These are phyloP conservation scores for Hypsibius dujardini DNA, from an alignment of 1,140 invertebrate genomes.

Conservation along the genomic window DNA sequence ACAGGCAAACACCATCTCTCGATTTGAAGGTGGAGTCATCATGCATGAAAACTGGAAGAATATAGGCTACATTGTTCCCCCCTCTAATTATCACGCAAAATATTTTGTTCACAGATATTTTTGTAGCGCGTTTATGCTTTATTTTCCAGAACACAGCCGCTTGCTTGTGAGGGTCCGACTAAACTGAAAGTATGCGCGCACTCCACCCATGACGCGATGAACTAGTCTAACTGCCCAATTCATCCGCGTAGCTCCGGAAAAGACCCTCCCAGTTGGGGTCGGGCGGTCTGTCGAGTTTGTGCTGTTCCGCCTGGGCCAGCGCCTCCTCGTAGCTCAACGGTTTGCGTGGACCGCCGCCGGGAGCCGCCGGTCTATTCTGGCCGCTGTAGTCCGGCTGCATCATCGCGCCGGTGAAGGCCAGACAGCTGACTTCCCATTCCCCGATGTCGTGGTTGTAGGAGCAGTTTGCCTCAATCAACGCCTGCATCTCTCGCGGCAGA, in stretches of 20 bases:
- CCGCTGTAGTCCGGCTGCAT: slow-evolving; percentile 50
- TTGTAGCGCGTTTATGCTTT: too few relatives aligned
- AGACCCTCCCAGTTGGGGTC: not conserved
- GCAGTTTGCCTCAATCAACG: slow-evolving; percentile 74
- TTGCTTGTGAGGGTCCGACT: too few relatives aligned
- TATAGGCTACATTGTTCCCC: too few relatives aligned
- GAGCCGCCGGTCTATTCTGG: not conserved
- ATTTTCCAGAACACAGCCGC: too few relatives aligned
- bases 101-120: too few relatives aligned
- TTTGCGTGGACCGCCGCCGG: not conserved
- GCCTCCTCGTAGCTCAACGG: slow-evolving; percentile 4
- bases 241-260: not conserved
- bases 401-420: slow-evolving; percentile 97
- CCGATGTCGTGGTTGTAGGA: slow-evolving; percentile 96
- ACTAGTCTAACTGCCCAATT: not conserved
- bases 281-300: not conserved
- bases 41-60: too few relatives aligned
- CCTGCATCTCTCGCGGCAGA: slow-evolving; percentile 74
- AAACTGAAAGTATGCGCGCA: too few relatives aligned
- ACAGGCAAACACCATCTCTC: too few relatives aligned
- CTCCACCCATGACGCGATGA: not conserved
- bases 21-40: too few relatives aligned
- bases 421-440: slow-evolving; percentile 92
- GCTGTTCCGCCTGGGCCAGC: slow-evolving; percentile 15
- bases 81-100: too few relatives aligned